Evolutionary conservation across 2,797 vertebrate species (phyloP).

Genomic region (Trachops cirrhosus): DNA sequence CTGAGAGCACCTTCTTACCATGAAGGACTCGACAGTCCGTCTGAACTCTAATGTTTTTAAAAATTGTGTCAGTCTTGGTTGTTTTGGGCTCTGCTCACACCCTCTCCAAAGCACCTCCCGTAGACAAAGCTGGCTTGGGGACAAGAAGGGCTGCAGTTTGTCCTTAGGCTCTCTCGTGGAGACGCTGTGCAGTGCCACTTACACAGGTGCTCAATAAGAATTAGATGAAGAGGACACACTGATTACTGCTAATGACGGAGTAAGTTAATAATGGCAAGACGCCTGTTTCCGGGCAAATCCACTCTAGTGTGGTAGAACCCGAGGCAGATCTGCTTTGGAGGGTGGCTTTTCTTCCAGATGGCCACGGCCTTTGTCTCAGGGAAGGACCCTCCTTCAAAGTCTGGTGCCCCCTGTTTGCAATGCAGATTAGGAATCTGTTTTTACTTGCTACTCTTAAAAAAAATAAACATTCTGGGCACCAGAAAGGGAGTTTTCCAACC

Average conservation of each 20-base stretch:
- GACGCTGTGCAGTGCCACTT: not conserved
- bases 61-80: not conserved
- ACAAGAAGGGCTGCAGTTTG: not conserved
- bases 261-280: not conserved
- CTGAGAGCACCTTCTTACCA: not conserved
- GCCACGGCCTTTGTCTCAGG: not conserved
- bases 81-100: not conserved
- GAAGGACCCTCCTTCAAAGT: not conserved
- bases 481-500: constrained; percentile 53
- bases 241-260: not conserved
- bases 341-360: constrained; percentile 1
- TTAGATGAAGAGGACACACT: not conserved
- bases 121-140: not conserved
- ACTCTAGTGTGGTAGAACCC: not conserved
- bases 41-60: not conserved
- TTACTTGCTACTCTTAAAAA: constrained; percentile 24
- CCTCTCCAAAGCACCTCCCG: not conserved
- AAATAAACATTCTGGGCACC: constrained; percentile 32
- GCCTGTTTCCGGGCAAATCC: not conserved
- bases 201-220: constrained; percentile 1
- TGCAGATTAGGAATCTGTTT: constrained; percentile 40
- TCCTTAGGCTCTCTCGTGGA: not conserved
- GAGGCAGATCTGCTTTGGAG: not conserved
- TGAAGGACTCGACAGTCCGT: not conserved
- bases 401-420: not conserved